Conservation (phyloP, 2,113 vertebrate species). For the Callorhinus ursinus region DNA sequence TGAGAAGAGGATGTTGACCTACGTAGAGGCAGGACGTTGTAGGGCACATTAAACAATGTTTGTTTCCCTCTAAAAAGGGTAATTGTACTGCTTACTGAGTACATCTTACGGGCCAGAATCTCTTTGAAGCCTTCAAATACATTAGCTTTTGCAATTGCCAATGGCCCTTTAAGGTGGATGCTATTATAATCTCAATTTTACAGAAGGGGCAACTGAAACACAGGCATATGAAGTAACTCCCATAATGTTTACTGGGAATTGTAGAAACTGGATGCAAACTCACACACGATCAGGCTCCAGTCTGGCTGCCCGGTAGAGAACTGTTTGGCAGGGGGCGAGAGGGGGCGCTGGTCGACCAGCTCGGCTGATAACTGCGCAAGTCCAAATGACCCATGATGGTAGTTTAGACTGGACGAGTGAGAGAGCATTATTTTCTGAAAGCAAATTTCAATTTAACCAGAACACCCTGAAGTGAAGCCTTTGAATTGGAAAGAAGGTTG, state of each 20-base stretch:
- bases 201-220: not conserved
- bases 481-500: constrained; percentile 56
- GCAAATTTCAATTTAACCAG: constrained; percentile 53
- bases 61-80: not conserved
- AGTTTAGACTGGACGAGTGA: not conserved
- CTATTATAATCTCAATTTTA: not conserved
- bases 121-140: not conserved
- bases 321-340: not conserved
- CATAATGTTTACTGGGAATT: not conserved
- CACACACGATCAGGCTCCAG: not conserved
- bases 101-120: rapidly evolving
- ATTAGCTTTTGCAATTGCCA: not conserved
- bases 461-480: constrained; percentile 32
- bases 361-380: not conserved
- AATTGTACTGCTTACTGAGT: not conserved
- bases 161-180: not conserved
- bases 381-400: not conserved
- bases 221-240: not conserved
- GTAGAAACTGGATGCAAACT: not conserved
- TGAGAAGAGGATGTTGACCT: too few relatives aligned
- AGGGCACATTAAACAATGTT: not conserved
- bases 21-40: rapidly evolving
- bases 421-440: constrained; percentile 45
- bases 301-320: not conserved
- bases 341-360: not conserved